These are phyloP conservation scores for Notospermus geniculatus DNA, from an alignment of 1,140 invertebrate genomes.

Conservation along the genomic window DNA sequence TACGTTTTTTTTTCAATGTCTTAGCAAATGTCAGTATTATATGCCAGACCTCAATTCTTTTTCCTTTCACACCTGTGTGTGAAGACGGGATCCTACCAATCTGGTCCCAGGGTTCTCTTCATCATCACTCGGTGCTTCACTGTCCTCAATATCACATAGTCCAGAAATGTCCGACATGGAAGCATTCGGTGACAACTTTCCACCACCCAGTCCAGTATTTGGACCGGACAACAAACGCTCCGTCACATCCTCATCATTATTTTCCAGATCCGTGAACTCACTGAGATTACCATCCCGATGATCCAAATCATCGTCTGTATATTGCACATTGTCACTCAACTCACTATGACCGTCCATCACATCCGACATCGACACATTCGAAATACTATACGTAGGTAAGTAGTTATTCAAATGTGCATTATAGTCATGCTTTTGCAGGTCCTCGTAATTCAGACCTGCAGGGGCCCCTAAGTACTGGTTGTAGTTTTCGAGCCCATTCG, in stretches of 20 bases:
- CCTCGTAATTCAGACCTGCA: conserved; percentile 52
- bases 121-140: conserved; percentile 37
- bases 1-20: no score
- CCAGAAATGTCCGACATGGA: conserved; percentile 75
- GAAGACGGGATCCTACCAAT: conserved; percentile 19
- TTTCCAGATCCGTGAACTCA: neutral
- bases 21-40: no score
- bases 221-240: conserved; percentile 62
- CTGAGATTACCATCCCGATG: neutral
- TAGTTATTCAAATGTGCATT: conserved; percentile 81
- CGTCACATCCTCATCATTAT: conserved; percentile 24
- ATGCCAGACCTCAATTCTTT: no score
- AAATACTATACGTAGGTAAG: conserved; percentile 63
- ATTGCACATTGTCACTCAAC: conserved; percentile 30
- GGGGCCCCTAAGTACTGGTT: conserved; percentile 53
- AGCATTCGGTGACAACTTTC: conserved; percentile 64
- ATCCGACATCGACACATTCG: conserved; percentile 28
- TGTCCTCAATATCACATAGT: conserved; percentile 87
- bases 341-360: conserved; percentile 23
- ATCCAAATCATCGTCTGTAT: conserved; percentile 37
- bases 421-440: conserved; percentile 66
- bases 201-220: conserved; percentile 69
- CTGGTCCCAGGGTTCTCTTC: conserved; percentile 28
- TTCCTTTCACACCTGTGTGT: conserved; percentile 32
- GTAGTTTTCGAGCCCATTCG: conserved; percentile 37